Percentiles rank a stretch among this genome's conserved stretches.
Conservation (phyloP, 2,113 vertebrate species). For the Caranx ignobilis region DNA sequence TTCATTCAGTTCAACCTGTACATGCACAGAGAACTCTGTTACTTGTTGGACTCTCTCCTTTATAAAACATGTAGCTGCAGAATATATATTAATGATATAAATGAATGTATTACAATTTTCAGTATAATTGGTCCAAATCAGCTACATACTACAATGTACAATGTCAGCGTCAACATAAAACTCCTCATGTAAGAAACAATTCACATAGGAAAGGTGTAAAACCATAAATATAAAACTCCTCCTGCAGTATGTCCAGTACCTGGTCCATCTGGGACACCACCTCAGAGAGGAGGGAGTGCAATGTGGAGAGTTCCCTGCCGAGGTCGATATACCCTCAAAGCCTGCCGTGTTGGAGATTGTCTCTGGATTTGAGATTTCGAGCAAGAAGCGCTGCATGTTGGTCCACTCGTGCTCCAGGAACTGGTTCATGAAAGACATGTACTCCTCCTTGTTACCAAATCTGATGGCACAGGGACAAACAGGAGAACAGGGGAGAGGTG, state of each 20-base stretch:
- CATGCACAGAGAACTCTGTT: neutral
- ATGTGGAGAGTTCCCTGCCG: conserved; percentile 93
- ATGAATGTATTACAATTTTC: neutral
- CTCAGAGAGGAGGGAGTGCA: conserved; percentile 95
- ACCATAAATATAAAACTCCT: neutral
- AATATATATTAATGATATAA: neutral
- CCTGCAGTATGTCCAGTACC: conserved; percentile 76
- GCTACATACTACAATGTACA: neutral
- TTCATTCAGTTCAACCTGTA: conserved; percentile 2
- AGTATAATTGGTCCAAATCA: neutral
- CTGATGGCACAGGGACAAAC: conserved; percentile 68
- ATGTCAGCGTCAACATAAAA: neutral
- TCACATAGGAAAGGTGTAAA: neutral
- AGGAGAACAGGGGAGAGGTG: neutral
- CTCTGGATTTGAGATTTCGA: conserved; percentile 97
- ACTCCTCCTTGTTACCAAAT: conserved; percentile 98
- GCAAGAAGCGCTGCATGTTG: conserved; percentile 96
- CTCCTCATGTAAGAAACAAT: no score
- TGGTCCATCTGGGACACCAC: conserved; percentile 95
- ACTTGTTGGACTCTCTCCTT: neutral
- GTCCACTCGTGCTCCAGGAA: conserved; percentile 98
- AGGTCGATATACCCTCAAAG: conserved; percentile 97
- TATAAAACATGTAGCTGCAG: neutral
- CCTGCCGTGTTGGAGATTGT: conserved; percentile 96
- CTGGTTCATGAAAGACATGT: conserved; percentile 99